Evolutionary conservation across 2,888 invertebrate genomes (phyloP).

Genomic region (Platycnemis pennipes): DNA sequence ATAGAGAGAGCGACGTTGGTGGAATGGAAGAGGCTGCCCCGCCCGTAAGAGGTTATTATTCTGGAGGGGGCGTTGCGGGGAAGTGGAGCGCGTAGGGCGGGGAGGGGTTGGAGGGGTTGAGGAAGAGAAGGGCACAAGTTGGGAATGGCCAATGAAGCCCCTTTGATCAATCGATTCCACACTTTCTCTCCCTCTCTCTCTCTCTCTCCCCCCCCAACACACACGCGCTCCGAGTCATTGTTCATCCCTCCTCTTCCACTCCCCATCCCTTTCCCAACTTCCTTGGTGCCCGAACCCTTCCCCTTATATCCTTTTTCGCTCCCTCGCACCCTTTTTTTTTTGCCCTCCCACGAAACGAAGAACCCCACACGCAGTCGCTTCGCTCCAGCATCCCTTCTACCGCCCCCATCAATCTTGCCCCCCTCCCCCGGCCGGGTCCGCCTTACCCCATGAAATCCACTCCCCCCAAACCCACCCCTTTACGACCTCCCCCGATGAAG

Average conservation of each 20-base stretch:
- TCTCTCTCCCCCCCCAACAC: background rate
- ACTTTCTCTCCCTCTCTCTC: background rate
- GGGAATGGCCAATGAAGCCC: constrained; percentile 33
- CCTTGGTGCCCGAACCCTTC: background rate
- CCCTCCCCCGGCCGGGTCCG: background rate
- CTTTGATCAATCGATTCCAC: constrained; percentile 32
- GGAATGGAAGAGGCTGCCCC: background rate
- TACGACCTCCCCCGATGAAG: background rate
- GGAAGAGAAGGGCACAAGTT: background rate
- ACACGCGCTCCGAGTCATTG: background rate
- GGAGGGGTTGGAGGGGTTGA: background rate
- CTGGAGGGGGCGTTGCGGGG: background rate
- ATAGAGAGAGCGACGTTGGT: background rate
- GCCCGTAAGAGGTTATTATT: background rate
- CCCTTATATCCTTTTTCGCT: background rate
- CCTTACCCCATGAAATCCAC: background rate
- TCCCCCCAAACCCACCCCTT: background rate
- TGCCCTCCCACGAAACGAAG: background rate
- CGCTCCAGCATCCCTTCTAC: background rate
- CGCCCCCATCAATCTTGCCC: constrained; percentile 25
- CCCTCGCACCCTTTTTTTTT: constrained; percentile 2
- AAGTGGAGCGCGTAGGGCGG: background rate
- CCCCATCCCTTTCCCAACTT: background rate
- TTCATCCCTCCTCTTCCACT: background rate
- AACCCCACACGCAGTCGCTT: background rate